Conservation (phyloP, 2,888 invertebrate genomes). For the Tinea semifulvella region DNA sequence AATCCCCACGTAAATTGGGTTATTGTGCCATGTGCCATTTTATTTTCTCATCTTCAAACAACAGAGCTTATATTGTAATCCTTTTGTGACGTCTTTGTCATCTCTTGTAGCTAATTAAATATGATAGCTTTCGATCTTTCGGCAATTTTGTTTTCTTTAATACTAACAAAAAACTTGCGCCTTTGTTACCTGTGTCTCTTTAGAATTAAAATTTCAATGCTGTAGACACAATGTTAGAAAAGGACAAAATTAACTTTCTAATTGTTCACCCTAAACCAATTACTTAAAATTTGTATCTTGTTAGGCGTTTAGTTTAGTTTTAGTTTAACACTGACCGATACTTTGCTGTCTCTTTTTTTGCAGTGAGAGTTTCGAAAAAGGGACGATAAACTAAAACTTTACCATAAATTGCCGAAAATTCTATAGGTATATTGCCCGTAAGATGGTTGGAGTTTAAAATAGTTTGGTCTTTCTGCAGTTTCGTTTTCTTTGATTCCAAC, state of each 20-base stretch:
- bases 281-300: constrained; percentile 8
- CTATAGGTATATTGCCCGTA: too few relatives aligned
- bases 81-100: neutral
- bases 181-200: neutral
- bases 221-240: constrained; percentile 5
- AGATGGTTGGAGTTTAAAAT: too few relatives aligned
- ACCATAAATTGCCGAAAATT: too few relatives aligned
- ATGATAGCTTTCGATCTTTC: neutral
- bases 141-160: neutral
- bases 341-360: too few relatives aligned
- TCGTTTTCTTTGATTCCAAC: neutral
- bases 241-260: constrained; percentile 9
- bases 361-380: neutral
- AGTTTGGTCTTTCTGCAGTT: neutral
- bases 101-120: constrained; percentile 7
- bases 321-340: neutral
- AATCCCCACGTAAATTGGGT: neutral
- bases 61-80: neutral
- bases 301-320: neutral
- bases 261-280: constrained; percentile 9
- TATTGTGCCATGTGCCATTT: too few relatives aligned
- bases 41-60: neutral
- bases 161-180: neutral
- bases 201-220: neutral
- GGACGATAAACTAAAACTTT: too few relatives aligned